Evolutionary conservation across 2,113 vertebrate genomes (phyloP), one percentile per base, ranked within the genome.

Genomic region (Neoarius graeffei): DNA sequence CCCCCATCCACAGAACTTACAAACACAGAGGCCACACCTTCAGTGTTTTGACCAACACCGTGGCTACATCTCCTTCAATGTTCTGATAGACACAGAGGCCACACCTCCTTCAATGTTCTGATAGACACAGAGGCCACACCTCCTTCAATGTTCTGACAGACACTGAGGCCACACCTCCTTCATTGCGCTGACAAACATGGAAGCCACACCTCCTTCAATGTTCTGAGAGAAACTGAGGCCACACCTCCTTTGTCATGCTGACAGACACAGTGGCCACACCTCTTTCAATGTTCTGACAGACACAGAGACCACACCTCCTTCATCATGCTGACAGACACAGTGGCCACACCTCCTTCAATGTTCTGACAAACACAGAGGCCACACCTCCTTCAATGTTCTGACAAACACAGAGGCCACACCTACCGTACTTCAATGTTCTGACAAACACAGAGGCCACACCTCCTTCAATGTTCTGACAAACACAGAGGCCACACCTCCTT

Each of bases 391-490:
- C 1, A 52, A 1, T 13, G 5, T 11, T 1, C 10, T 52, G 15
- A 50, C 42, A 76, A 1, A 50, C 20, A 25, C 74, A 52, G 3
- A n/a, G 48, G 35, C 6, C 19, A 74, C 71, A 48, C 42, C 19
- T 23, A n/a, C n/a, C n/a, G n/a, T 25, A 9, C 10, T n/a, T 54
- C 0, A 25, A 0, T 13, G 23, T 6, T 1, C 20, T 52, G 11
- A 25, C 27, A 27, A 4, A 48, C 8, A 48, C 6, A 23, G 1
- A 50, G 20, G 19, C 7, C 20, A 50, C 42, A 11, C 48, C 20
- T 25, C 48, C 20, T 77, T 25, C 1, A 52, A 4, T 25, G 11
- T 11, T 3, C 10, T 52, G 15, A 50, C 42, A 76, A 4, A 50
- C 20, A 25, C 74, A 52, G 1, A 54, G 50, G 35, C 7, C 35